Conservation (phyloP, 2,797 vertebrate genomes). For the Anas bahamensis region DNA sequence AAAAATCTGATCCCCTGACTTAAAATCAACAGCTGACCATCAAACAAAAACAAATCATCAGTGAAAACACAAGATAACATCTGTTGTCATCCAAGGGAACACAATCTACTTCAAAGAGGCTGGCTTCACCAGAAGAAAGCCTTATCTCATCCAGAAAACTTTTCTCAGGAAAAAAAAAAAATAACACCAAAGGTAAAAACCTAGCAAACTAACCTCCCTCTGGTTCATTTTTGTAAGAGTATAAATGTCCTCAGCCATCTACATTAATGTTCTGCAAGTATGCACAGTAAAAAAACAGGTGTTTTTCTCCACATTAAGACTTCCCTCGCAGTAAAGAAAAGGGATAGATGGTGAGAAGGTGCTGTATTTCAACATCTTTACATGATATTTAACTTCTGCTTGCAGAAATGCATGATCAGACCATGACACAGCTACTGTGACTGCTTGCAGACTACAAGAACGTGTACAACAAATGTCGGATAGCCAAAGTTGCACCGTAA, state of each 20-base stretch:
- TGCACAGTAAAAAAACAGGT: not conserved
- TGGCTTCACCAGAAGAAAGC: not conserved
- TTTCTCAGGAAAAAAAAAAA: not conserved
- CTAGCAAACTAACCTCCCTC: rapidly evolving
- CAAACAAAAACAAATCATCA: not conserved
- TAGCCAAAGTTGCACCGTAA: not conserved
- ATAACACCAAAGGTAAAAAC: not conserved
- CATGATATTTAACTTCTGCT: not conserved
- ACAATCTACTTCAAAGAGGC: not conserved
- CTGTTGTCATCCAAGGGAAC: not conserved
- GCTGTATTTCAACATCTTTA: not conserved
- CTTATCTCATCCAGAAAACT: not conserved
- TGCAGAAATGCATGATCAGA: not conserved
- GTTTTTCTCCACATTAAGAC: not conserved
- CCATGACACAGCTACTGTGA: not conserved
- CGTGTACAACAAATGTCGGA: not conserved
- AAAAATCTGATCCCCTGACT: not conserved
- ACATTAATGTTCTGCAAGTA: not conserved
- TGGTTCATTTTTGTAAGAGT: not conserved
- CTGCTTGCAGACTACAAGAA: not conserved
- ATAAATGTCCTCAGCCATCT: not conserved
- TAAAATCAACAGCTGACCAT: not conserved
- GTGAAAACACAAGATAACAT: not conserved
- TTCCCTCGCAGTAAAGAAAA: not conserved
- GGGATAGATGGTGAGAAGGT: not conserved